These are phyloP conservation scores for Rhabditoides inermis DNA, from an alignment of 2,888 invertebrate species.

Conservation along the genomic window DNA sequence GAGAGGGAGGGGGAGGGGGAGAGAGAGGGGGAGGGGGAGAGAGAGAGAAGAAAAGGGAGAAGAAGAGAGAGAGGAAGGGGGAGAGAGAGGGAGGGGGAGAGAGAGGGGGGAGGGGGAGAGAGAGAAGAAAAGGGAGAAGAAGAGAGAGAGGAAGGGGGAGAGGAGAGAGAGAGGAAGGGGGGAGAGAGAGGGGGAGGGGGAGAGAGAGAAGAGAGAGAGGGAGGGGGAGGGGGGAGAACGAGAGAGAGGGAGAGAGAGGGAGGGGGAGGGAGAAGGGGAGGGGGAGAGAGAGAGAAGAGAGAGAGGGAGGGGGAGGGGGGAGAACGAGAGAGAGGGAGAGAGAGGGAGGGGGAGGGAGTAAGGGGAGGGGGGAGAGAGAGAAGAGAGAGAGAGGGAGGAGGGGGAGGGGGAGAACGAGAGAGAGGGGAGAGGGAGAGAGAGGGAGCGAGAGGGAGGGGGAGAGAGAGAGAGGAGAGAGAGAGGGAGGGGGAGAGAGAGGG, in stretches of 20 bases:
- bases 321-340: constrained; percentile 53
- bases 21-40: constrained; percentile 15
- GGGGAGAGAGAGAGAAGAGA: constrained; percentile 47
- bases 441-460: constrained; percentile 50
- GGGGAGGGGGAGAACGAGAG: constrained; percentile 54
- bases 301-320: constrained; percentile 49
- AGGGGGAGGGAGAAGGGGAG: constrained; percentile 54
- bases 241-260: background rate
- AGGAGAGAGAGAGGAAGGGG: background rate
- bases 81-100: constrained; percentile 50
- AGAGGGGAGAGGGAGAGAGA: constrained; percentile 41
- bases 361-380: constrained; percentile 54
- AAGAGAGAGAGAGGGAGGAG: background rate
- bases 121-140: constrained; percentile 3
- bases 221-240: background rate
- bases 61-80: constrained; percentile 36
- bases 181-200: constrained; percentile 56
- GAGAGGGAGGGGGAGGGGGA: constrained; percentile 53
- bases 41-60: constrained; percentile 55
- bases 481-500: background rate
- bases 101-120: constrained; percentile 53
- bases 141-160: constrained; percentile 54
- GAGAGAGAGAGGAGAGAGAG: constrained; percentile 53
- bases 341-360: background rate
- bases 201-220: constrained; percentile 55